Evolutionary conservation across 2,888 invertebrate genomes (phyloP), one percentile per base, ranked within the genome.

Genomic region (Pollenia labialis): DNA sequence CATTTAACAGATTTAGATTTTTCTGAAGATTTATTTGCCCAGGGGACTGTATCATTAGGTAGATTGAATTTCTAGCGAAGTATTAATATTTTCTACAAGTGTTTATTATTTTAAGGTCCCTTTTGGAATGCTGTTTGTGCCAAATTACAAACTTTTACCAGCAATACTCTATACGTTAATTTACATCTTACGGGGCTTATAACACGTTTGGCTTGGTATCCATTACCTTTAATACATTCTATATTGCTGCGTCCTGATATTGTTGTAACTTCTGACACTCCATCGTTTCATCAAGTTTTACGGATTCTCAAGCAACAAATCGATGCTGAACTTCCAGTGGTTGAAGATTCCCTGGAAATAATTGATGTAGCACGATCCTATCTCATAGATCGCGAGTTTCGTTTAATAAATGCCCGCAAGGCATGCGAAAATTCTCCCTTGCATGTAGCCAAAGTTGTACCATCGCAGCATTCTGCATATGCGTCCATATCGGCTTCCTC

Each of bases 271-370:
- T 98, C 98, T 1, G 97, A 97, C 91, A 97, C 98, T 91, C 97
- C 97, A 92, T 98, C 98, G 4, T 94, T 99, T 88, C 97, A 97
- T 93, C 98, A 98, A 95, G 98, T 97, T 87, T 94, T 97, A 89
- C 96, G 96, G 84, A 95, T 96, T 66, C 94, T 98, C 66, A 97
- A 97, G 90, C 97, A 97, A 89, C 97, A 97, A 93, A 95, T 98
- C 69, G 99, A 99, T 92, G 96, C 96, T 85, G 95, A 96, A 91
- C 94, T 97, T 88, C 94, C 93, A 10, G 92, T 93, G 6, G 92
- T 92, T 0, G 93, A 93, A 87, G 93, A 96, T 90, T 93, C 94
- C 0, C 92, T 94, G 42, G 95, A 95, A 89, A 93, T 97, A 68
- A 95, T 98, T 32, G 95, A 96, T 91, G 96, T 96, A 91, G 98